Evolutionary conservation across 2,113 vertebrate genomes (phyloP), one percentile per base, ranked within the genome.

Genomic region (Rhadina sibilatrix): DNA sequence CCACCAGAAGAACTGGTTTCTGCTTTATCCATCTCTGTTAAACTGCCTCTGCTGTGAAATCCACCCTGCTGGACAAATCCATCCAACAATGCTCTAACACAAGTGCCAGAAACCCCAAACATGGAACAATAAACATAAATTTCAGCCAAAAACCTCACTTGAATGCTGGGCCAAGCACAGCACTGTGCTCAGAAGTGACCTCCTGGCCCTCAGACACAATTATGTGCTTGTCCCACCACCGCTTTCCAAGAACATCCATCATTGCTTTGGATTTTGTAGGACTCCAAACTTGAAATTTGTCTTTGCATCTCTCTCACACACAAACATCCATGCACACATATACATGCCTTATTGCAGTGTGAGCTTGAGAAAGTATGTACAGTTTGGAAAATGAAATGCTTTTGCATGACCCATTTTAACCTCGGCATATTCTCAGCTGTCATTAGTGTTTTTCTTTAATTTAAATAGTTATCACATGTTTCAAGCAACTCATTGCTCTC

Each of bases 401-500:
- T 96, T 94, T 87, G 69, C 40, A 10, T 9, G 87, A 89, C 87
- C 78, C 50, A n/a, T 76, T 93, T 89, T 84, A 93, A 94, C 95
- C 90, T 60, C 12, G 4, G 78, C 31, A 7, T 96, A 85, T 83
- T 93, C 89, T 93, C 86, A 93, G 86, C 82, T 90, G 95, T 64
- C 92, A 90, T 78, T 89, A 96, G 84, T 90, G 53, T 33, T 87
- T 95, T 89, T 76, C 87, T 94, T 93, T 91, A 77, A 89, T 79
- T 97, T 89, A 82, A 95, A 91, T 79, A 89, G 65, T 93, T 96
- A 89, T 85, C 90, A 82, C 84, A 72, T 89, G 78, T 85, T 95
- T 94, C 82, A 94, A 84, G 66, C 70, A 87, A 87, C 81, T 87
- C 81, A 38, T 33, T 82, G 84, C 92, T 94, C 93, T 68, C 87